Conservation (phyloP, 1,140 invertebrate species). For the Drosophila guanche region DNA sequence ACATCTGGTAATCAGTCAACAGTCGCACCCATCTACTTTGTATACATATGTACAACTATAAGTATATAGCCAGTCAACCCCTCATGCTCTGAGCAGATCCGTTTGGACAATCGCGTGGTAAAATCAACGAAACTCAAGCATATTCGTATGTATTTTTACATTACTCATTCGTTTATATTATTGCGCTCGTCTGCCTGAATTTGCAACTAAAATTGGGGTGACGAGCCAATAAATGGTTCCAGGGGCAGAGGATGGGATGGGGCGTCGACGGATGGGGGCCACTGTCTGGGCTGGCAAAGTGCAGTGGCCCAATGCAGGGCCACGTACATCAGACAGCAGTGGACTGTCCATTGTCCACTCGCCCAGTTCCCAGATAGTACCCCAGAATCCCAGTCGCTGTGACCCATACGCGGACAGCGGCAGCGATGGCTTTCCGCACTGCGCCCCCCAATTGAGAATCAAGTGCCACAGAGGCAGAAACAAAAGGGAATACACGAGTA, state of each 20-base stretch:
- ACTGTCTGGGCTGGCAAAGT: conserved; percentile 47
- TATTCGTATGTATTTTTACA: conserved; percentile 17
- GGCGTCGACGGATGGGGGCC: not conserved
- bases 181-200: conserved; percentile 35
- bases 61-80: conserved; percentile 31
- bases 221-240: conserved; percentile 62
- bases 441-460: conserved; percentile 70
- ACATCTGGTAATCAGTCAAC: conserved; percentile 75
- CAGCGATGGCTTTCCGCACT: conserved; percentile 21
- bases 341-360: conserved; percentile 31
- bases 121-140: conserved; percentile 56
- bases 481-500: conserved; percentile 23
- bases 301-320: conserved; percentile 67
- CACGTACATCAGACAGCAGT: conserved; percentile 10
- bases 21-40: conserved; percentile 3
- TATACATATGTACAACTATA: not conserved
- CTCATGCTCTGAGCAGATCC: conserved; percentile 18
- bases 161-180: conserved; percentile 47
- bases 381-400: conserved; percentile 15
- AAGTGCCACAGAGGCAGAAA: conserved; percentile 50
- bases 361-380: conserved; percentile 26
- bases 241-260: conserved; percentile 40
- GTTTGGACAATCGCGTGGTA: conserved; percentile 48
- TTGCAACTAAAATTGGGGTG: conserved; percentile 70
- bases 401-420: conserved; percentile 42